Evolutionary conservation across 1,140 invertebrate species (phyloP).

Genomic region (Leptinotarsa defecta): DNA sequence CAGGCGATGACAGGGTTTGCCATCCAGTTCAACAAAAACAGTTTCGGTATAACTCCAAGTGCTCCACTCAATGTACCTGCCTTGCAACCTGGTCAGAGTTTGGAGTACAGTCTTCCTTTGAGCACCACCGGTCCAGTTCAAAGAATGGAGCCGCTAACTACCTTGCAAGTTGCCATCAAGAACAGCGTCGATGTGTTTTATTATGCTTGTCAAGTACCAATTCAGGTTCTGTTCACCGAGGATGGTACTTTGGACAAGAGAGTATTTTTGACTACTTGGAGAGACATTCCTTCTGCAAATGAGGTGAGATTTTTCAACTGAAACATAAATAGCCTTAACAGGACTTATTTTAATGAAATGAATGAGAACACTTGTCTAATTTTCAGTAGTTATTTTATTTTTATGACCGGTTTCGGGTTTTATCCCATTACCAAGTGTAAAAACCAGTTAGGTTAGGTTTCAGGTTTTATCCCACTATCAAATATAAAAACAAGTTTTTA

Average conservation of each 20-base stretch:
- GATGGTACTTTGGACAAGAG: slow-evolving; percentile 98
- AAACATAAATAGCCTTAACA: too few relatives aligned
- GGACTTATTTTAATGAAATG: too few relatives aligned
- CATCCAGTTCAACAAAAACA: slow-evolving; percentile 99
- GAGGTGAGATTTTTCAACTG: too few relatives aligned
- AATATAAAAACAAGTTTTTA: too few relatives aligned
- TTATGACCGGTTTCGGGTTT: too few relatives aligned
- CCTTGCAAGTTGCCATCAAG: slow-evolving; percentile 96
- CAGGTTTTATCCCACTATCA: too few relatives aligned
- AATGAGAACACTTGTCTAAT: too few relatives aligned
- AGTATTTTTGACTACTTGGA: slow-evolving; percentile 57
- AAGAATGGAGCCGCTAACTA: slow-evolving; percentile 96
- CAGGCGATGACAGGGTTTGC: slow-evolving; percentile 59
- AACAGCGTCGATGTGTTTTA: slow-evolving; percentile 99
- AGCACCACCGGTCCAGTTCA: slow-evolving; percentile 90
- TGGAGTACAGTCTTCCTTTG: slow-evolving; percentile 77
- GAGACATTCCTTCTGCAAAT: not conserved
- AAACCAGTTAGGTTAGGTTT: too few relatives aligned
- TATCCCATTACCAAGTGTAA: too few relatives aligned
- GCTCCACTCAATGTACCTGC: slow-evolving; percentile 81
- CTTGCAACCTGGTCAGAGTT: slow-evolving; percentile 82
- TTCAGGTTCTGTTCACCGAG: slow-evolving; percentile 92
- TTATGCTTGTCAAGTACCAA: slow-evolving; percentile 92
- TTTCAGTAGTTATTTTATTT: too few relatives aligned
- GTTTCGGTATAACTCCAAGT: slow-evolving; percentile 90